Percentiles rank a stretch among this genome's conserved stretches.
Conservation (phyloP, 2,888 invertebrate genomes). For the Malthinus seriepunctatus region DNA sequence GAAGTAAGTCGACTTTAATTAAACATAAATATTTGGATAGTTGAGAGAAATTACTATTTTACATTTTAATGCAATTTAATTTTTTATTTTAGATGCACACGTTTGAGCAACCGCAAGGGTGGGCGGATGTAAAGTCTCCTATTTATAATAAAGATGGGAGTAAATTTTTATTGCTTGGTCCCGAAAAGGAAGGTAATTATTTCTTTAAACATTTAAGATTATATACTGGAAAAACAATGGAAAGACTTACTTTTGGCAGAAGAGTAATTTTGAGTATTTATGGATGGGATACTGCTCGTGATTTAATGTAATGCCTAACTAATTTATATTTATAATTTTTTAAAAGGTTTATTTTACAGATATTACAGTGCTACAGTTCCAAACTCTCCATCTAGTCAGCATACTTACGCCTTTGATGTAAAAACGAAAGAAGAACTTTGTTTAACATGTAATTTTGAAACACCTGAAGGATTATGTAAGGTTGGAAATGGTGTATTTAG, state of each 20-base stretch:
- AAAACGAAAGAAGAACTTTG: conserved; percentile 55
- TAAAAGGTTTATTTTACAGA: conserved; percentile 53
- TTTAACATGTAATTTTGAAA: conserved; percentile 67
- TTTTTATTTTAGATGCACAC: conserved; percentile 11
- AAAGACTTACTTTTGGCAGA: conserved; percentile 61
- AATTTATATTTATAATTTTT: neutral
- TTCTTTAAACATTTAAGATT: conserved; percentile 45
- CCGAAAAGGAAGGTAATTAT: conserved; percentile 42
- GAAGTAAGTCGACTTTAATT: conserved; percentile 19
- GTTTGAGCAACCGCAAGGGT: conserved; percentile 58
- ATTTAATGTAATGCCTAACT: conserved; percentile 57
- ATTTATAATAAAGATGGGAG: conserved; percentile 57
- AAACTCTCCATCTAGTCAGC: conserved; percentile 68
- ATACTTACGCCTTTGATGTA: conserved; percentile 60
- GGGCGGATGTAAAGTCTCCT: conserved; percentile 67
- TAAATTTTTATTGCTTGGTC: conserved; percentile 40
- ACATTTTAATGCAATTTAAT: neutral
- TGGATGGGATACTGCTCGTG: conserved; percentile 64
- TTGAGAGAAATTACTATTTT: neutral
- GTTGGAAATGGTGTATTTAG: conserved; percentile 64
- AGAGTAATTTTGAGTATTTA: conserved; percentile 63
- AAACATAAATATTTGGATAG: neutral
- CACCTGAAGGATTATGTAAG: conserved; percentile 64
- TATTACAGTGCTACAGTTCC: conserved; percentile 72
- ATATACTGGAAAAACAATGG: conserved; percentile 39